Conservation (phyloP, 2,113 vertebrate species). For the Dromaius novaehollandiae region DNA sequence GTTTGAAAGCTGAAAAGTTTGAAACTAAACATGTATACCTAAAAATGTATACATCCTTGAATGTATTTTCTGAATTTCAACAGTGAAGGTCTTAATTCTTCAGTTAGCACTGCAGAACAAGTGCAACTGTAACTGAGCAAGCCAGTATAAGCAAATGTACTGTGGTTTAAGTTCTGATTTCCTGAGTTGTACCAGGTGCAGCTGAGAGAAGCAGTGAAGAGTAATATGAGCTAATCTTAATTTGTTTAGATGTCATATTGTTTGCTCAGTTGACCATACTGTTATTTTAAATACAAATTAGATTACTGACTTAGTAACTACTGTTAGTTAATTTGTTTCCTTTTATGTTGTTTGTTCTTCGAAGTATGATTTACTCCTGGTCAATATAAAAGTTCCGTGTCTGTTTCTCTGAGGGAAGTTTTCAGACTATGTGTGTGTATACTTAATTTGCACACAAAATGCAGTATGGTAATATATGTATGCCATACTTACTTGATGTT, state of each 20-base stretch:
- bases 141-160: not conserved
- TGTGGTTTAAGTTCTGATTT: not conserved
- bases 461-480: not conserved
- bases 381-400: not conserved
- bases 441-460: not conserved
- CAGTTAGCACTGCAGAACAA: not conserved
- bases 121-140: not conserved
- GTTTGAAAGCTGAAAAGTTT: not conserved
- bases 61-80: not conserved
- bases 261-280: not conserved
- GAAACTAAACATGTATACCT: not conserved
- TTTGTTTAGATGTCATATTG: not conserved
- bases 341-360: not conserved
- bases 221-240: not conserved
- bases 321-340: not conserved
- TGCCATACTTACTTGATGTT: not conserved
- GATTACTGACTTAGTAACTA: not conserved
- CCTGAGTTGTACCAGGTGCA: not conserved
- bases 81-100: not conserved
- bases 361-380: not conserved
- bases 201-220: not conserved
- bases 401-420: not conserved
- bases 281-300: not conserved
- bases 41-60: not conserved
- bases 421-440: not conserved